phyloP scores from a whole-genome alignment of 2,797 vertebrate genomes.

The Vespertilio murinus region DNA sequence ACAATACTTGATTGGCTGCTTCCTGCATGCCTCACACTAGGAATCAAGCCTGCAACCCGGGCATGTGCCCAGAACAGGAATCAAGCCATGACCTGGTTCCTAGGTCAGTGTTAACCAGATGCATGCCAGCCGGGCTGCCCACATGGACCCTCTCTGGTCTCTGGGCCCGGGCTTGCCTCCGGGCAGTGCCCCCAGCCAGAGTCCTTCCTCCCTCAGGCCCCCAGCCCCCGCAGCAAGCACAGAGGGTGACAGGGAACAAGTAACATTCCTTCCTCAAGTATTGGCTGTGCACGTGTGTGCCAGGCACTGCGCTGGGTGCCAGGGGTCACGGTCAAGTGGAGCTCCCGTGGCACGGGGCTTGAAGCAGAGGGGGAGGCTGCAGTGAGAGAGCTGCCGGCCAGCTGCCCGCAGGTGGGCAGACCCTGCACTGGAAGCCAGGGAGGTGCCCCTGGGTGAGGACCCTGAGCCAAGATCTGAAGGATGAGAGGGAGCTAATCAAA shows the following conservation, averaged over 20 bases:
- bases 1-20: too few relatives aligned
- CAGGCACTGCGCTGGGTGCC: not conserved
- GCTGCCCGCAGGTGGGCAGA: fast-evolving
- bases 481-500: not conserved
- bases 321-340: not conserved
- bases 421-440: not conserved
- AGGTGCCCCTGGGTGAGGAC: not conserved
- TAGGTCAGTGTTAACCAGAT: too few relatives aligned
- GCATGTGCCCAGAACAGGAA: too few relatives aligned
- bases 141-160: not conserved
- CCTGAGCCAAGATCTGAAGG: not conserved
- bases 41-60: too few relatives aligned
- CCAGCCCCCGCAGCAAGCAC: not conserved
- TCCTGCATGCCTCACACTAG: too few relatives aligned
- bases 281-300: not conserved
- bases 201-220: not conserved
- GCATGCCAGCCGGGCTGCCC: not conserved
- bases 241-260: not conserved
- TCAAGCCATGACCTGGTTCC: too few relatives aligned
- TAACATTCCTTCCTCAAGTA: not conserved
- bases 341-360: not conserved
- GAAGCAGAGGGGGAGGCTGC: not conserved
- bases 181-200: not conserved
- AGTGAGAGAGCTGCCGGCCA: not conserved
- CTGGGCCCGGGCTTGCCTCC: not conserved